These are phyloP conservation scores for Anastrepha obliqua DNA, from an alignment of 1,140 invertebrate species.

Conservation along the genomic window DNA sequence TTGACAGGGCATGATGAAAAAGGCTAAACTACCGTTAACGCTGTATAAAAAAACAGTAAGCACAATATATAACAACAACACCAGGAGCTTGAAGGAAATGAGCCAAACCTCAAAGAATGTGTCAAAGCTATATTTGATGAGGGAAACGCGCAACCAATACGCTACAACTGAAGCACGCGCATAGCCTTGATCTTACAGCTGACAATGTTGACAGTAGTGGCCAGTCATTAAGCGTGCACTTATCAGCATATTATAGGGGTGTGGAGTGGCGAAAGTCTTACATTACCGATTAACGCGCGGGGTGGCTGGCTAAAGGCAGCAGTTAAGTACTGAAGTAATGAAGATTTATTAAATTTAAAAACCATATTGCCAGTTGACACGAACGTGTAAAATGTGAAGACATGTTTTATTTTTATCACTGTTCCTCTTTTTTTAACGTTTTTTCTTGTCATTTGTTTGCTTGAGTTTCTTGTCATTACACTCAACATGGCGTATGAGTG, in stretches of 20 bases:
- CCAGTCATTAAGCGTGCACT: neutral
- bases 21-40: too few relatives aligned
- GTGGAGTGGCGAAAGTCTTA: neutral
- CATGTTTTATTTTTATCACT: neutral
- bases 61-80: too few relatives aligned
- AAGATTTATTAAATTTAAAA: neutral
- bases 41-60: too few relatives aligned
- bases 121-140: too few relatives aligned
- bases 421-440: neutral
- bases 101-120: too few relatives aligned
- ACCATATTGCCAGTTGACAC: constrained; percentile 8
- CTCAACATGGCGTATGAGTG: neutral
- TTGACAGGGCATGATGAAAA: neutral
- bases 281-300: neutral
- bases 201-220: neutral
- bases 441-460: neutral
- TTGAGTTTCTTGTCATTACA: too few relatives aligned
- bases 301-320: neutral
- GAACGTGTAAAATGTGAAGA: neutral
- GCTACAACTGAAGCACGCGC: neutral
- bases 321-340: neutral
- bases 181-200: neutral
- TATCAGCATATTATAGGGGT: neutral
- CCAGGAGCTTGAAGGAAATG: too few relatives aligned
- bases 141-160: neutral